These are phyloP conservation scores for Sciurus carolinensis DNA, from an alignment of 2,797 vertebrate species.

Conservation along the genomic window DNA sequence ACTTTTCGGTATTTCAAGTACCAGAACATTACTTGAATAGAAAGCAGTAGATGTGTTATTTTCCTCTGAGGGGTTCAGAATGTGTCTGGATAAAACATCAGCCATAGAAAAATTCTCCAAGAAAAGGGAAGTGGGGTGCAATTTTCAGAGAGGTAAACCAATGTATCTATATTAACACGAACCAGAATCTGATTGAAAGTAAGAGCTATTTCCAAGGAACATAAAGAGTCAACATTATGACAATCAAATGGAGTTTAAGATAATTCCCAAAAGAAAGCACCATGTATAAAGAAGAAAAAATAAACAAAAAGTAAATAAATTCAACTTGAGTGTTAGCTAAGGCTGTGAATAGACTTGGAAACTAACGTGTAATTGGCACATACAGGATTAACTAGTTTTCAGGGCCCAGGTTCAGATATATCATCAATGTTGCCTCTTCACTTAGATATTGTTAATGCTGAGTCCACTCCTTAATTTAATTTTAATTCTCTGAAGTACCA, in stretches of 20 bases:
- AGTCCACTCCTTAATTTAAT: neutral
- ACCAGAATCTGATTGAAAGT: neutral
- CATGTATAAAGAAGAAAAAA: neutral
- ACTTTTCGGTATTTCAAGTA: slow-evolving; percentile 48
- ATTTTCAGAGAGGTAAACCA: neutral
- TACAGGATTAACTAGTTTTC: neutral
- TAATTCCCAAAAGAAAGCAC: neutral
- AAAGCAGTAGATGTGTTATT: neutral
- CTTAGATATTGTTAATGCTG: neutral
- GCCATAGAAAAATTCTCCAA: neutral
- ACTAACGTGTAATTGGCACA: neutral
- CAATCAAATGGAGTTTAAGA: slow-evolving; percentile 4
- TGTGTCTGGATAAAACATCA: neutral
- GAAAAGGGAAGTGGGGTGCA: neutral
- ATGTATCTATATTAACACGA: neutral
- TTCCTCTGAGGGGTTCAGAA: neutral
- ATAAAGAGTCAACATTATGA: neutral
- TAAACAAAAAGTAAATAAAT: neutral
- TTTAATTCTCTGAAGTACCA: slow-evolving; percentile 13
- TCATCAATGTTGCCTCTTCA: neutral
- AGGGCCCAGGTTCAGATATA: neutral
- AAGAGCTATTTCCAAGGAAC: neutral
- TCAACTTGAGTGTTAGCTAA: neutral
- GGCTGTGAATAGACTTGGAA: neutral
- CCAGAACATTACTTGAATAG: neutral